These are phyloP conservation scores for Melipona quadrifasciata DNA, from an alignment of 1,140 invertebrate species.

Conservation along the genomic window DNA sequence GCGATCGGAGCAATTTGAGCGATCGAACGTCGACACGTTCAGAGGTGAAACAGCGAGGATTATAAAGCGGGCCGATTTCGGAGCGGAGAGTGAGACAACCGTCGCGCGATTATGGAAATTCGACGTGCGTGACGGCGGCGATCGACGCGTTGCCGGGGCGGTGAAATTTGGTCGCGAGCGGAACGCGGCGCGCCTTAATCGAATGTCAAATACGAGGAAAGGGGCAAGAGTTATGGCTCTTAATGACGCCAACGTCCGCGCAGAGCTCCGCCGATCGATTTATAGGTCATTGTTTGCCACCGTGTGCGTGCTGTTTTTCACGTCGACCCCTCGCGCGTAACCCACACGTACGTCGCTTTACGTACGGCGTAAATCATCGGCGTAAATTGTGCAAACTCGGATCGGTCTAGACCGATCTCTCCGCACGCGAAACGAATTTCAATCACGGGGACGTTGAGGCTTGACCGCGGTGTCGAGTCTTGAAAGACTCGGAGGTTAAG, in stretches of 20 bases:
- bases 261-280: slow-evolving; percentile 38
- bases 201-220: slow-evolving; percentile 64
- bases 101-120: slow-evolving; percentile 38
- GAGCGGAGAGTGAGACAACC: slow-evolving; percentile 2
- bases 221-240: slow-evolving; percentile 56
- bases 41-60: too few species aligned
- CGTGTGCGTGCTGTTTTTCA: slow-evolving; percentile 9
- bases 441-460: not conserved
- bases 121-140: slow-evolving; percentile 32
- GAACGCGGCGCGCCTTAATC: slow-evolving; percentile 41
- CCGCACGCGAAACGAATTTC: slow-evolving; percentile 18
- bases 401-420: not conserved
- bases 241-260: slow-evolving; percentile 44
- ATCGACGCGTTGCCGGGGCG: slow-evolving; percentile 16
- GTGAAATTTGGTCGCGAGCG: slow-evolving; percentile 17
- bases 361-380: slow-evolving; percentile 5
- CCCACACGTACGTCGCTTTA: not conserved
- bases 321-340: not conserved
- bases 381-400: slow-evolving; percentile 13
- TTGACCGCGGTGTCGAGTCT: not conserved
- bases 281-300: slow-evolving; percentile 50
- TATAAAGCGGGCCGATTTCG: slow-evolving; percentile 14
- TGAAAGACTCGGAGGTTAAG: not conserved
- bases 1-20: not conserved
- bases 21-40: not conserved